Conservation (phyloP, 2,888 invertebrate genomes). For the Digitonthophagus gazella region DNA sequence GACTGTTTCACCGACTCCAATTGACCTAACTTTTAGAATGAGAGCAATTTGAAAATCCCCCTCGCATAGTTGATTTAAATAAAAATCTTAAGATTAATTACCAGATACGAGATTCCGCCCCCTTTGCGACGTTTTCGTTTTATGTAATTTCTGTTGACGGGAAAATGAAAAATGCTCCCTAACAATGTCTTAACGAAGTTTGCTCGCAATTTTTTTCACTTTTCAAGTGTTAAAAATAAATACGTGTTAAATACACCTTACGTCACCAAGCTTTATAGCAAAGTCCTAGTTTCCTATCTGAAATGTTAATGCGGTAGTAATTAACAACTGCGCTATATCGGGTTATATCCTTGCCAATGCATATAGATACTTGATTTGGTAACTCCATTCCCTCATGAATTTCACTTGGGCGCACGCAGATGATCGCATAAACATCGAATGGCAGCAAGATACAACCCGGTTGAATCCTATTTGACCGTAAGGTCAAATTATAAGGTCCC, state of each 20-base stretch:
- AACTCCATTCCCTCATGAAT: conserved; percentile 8
- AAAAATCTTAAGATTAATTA: conserved; percentile 17
- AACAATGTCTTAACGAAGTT: conserved; percentile 14
- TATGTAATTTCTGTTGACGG: conserved; percentile 15
- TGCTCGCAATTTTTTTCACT: background rate
- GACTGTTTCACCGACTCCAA: background rate
- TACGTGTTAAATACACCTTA: too few species aligned
- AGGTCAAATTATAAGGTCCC: background rate
- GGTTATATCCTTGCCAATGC: conserved; percentile 10
- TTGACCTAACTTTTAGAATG: background rate
- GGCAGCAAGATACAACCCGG: conserved; percentile 3
- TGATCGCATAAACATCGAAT: conserved; percentile 15
- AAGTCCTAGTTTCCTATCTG: background rate
- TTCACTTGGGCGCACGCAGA: background rate
- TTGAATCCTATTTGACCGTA: background rate
- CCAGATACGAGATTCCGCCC: conserved; percentile 11
- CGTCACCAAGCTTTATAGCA: background rate
- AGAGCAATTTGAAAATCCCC: background rate
- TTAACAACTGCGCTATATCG: conserved; percentile 5
- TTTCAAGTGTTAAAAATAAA: background rate
- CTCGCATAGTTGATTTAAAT: conserved; percentile 5
- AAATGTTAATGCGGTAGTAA: conserved; percentile 14
- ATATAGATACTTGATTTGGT: conserved; percentile 14
- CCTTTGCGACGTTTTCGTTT: conserved; percentile 1
- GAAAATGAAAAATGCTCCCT: conserved; percentile 15